These are phyloP conservation scores for Austrolebias charrua DNA, from an alignment of 2,797 vertebrate genomes.

Conservation along the genomic window DNA sequence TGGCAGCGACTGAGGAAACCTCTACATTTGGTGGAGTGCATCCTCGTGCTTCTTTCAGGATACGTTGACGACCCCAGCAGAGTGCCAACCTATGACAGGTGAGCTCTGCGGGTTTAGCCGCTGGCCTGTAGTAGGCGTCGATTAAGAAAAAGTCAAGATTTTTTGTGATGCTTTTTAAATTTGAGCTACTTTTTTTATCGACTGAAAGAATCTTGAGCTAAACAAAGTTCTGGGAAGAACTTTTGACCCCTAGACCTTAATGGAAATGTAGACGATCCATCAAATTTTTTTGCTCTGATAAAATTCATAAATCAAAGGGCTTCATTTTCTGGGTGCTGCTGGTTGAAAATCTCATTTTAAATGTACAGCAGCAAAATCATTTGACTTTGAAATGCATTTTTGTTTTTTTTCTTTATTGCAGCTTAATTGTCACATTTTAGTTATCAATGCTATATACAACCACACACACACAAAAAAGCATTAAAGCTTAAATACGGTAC, in stretches of 20 bases:
- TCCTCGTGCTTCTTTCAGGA: conserved; percentile 89
- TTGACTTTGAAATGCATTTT: background rate
- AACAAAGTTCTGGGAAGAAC: background rate
- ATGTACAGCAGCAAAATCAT: background rate
- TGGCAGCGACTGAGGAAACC: conserved; percentile 95
- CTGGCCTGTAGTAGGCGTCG: conserved; percentile 21
- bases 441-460: too few species aligned
- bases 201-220: too few species aligned
- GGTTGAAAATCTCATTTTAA: too few species aligned
- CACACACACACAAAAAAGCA: too few species aligned
- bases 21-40: conserved; percentile 92
- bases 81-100: conserved; percentile 88
- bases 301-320: background rate
- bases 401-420: too few species aligned
- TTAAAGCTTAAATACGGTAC: too few species aligned
- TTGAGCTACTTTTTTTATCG: too few species aligned
- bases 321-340: background rate
- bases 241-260: background rate
- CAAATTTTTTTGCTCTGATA: too few species aligned
- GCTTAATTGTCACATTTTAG: too few species aligned
- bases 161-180: too few species aligned
- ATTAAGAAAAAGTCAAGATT: too few species aligned
- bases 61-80: conserved; percentile 90
- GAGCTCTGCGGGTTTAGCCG: conserved; percentile 21
- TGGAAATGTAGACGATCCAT: too few species aligned